A percentile compares a stretch with the other conserved stretches of the same genome.
These are phyloP conservation scores for Invenusta paracnida DNA, from an alignment of 2,888 invertebrate species.

Conservation along the genomic window DNA sequence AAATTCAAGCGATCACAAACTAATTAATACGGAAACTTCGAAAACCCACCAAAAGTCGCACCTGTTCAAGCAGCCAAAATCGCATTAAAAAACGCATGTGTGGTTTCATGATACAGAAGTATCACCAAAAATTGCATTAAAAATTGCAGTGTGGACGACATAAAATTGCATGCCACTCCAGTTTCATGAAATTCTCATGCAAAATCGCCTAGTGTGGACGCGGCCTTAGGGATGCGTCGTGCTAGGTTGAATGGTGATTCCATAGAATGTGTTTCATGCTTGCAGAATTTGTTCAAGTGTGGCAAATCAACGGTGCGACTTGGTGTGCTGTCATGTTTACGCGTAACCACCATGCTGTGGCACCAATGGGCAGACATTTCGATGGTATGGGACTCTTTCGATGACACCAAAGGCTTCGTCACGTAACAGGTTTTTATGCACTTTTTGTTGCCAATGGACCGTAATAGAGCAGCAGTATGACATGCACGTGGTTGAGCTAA, in stretches of 20 bases:
- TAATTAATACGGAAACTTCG: too few relatives aligned
- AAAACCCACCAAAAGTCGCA: too few relatives aligned
- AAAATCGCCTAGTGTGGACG: too few relatives aligned
- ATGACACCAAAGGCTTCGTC: constrained; percentile 25
- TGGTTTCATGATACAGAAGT: too few relatives aligned
- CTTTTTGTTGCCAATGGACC: not conserved
- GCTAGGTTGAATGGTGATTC: not conserved
- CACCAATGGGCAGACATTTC: not conserved
- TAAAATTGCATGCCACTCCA: too few relatives aligned
- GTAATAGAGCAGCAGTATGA: constrained; percentile 9
- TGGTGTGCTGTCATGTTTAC: not conserved
- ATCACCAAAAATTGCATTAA: too few relatives aligned
- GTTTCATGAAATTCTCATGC: too few relatives aligned
- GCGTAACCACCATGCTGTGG: not conserved
- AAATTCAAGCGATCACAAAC: too few relatives aligned
- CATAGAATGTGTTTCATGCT: not conserved
- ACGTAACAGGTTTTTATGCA: not conserved
- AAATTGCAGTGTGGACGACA: too few relatives aligned
- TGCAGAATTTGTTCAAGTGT: not conserved
- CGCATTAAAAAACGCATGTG: too few relatives aligned
- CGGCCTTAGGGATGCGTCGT: not conserved
- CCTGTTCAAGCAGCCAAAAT: too few relatives aligned
- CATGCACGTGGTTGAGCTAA: not conserved
- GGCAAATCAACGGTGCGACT: not conserved
- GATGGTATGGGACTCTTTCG: not conserved